phyloP scores from a whole-genome alignment of 2,888 invertebrate genomes.

The Nomada flava region DNA sequence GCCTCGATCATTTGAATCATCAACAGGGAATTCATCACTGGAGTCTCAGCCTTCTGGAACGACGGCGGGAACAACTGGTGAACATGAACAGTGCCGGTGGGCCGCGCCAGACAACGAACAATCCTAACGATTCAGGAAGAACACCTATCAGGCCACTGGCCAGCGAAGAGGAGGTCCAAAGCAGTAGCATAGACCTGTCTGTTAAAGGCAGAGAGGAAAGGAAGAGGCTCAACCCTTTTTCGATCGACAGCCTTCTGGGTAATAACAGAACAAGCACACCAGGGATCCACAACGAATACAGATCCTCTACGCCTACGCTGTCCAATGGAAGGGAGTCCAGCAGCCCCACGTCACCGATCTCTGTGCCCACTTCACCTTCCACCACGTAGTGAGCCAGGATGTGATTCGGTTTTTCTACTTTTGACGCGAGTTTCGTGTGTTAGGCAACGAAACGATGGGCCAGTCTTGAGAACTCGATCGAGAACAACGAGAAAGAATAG shows the following conservation, averaged over 20 bases:
- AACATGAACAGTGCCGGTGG: conserved; percentile 68
- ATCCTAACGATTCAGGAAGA: conserved; percentile 40
- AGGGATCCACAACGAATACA: conserved; percentile 71
- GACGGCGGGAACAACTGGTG: conserved; percentile 84
- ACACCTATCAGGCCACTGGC: conserved; percentile 52
- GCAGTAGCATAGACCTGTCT: conserved; percentile 82
- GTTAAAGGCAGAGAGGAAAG: conserved; percentile 86
- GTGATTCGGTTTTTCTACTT: not conserved
- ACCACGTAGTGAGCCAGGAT: conserved; percentile 76
- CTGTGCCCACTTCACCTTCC: conserved; percentile 79
- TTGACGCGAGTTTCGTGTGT: conserved; percentile 3
- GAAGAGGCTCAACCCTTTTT: conserved; percentile 92
- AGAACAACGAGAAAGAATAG: conserved; percentile 45
- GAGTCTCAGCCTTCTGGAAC: conserved; percentile 84
- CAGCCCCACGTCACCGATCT: conserved; percentile 79
- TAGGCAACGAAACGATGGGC: conserved; percentile 55
- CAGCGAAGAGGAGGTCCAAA: conserved; percentile 81
- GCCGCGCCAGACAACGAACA: conserved; percentile 69
- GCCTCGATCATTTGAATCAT: conserved; percentile 78
- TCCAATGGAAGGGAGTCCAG: conserved; percentile 79
- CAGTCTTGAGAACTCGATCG: conserved; percentile 40
- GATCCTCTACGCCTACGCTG: conserved; percentile 78
- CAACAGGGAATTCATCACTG: conserved; percentile 82
- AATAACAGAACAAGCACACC: conserved; percentile 77
- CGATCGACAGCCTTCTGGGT: conserved; percentile 93